phyloP scores from a whole-genome alignment of 2,797 vertebrate genomes.

The Gambusia yucatana region DNA sequence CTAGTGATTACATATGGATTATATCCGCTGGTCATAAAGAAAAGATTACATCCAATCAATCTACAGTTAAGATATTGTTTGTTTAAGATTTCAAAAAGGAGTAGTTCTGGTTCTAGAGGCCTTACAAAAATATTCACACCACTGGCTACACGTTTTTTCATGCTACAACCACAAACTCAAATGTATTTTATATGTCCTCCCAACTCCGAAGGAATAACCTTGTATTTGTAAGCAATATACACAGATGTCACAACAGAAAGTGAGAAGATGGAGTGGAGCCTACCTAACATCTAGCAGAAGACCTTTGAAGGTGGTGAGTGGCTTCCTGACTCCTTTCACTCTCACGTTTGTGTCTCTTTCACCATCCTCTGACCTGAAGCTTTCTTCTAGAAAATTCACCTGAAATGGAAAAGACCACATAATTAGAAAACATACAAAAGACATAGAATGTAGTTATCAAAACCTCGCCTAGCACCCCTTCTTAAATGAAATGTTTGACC shows the following conservation, averaged over 20 bases:
- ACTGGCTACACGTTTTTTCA: background rate
- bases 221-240: background rate
- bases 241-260: background rate
- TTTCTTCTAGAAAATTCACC: constrained; percentile 88
- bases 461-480: constrained; percentile 26
- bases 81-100: background rate
- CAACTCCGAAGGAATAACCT: too few species aligned
- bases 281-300: constrained; percentile 94
- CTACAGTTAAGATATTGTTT: background rate
- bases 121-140: background rate
- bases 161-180: background rate
- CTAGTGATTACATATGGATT: too few species aligned
- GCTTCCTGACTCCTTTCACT: constrained; percentile 87
- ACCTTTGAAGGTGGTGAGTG: constrained; percentile 92
- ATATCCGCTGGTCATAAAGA: background rate
- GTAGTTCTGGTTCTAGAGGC: background rate
- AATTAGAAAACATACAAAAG: background rate
- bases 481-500: constrained; percentile 38
- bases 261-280: constrained; percentile 2
- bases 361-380: constrained; percentile 85
- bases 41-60: background rate
- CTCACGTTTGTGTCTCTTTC: constrained; percentile 86
- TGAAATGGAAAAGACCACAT: constrained; percentile 67
- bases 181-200: too few species aligned
- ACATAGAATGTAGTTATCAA: constrained; percentile 8